Evolutionary conservation across 2,797 vertebrate species (phyloP), one percentile per base, ranked within the genome.

Genomic region (Menidia menidia): DNA sequence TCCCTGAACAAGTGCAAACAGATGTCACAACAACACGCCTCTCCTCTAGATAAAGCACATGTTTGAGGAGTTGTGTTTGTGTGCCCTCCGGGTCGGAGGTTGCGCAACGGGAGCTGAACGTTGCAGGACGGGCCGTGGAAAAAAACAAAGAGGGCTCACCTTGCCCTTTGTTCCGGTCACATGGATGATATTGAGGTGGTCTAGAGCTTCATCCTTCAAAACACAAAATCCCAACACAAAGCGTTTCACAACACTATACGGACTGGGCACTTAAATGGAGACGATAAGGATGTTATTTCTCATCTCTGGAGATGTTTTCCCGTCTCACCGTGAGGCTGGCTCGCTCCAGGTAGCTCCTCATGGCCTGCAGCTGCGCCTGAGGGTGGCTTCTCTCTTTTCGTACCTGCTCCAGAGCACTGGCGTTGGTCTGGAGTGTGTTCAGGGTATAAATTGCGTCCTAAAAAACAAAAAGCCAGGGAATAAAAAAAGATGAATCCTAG

Each of bases 161-260:
- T 98, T 99, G 88, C 98, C 97, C 90, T 98, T 99, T 41, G 97
- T 99, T 78, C 98, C 98, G 0, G 97, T 98, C 70, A 98, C 94
- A 14, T 99, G 98, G 80, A 99, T 97, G 65, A 98, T 96, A 78
- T 98, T 97, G 35, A 99, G 93, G 69, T 69, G 92, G 83, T 99
- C 95, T 13, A 99, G 92, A 64, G 97, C 93, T 39, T 96, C 94
- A 70, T 98, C 96, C 98, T 99, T 83, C 45, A 44, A 80, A 39
- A 64, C 25, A 10, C 35, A 5, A 39, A 39, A 39, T 39, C 35
- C 25, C 25, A 1, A 75, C 45, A 60, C 35, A 77, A 2, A 76
- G 19, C 16, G 14, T 71, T 25, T 1, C 51, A 62, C 54, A 60
- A 67, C 31, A 61, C 10, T 18, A 9, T 25, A 48, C 25, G 25